Percentiles rank a stretch among this genome's conserved stretches.
These are phyloP conservation scores for Lanistes nyassanus DNA, from an alignment of 1,140 invertebrate species.

Conservation along the genomic window DNA sequence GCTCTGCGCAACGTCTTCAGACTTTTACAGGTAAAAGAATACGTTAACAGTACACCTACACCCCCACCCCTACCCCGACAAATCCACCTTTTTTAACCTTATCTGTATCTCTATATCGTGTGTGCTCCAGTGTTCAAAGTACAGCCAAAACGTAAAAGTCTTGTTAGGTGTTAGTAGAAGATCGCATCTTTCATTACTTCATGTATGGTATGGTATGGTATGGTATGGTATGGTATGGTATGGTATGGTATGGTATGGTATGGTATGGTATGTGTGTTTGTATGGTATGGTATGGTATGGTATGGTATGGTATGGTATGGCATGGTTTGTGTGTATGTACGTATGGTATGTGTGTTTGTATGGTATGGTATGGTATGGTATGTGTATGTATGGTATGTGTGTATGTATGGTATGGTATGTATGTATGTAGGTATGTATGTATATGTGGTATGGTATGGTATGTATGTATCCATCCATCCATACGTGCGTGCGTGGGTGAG, in stretches of 20 bases:
- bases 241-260: conserved; percentile 45
- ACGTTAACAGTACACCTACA: no score
- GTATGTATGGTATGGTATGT: conserved; percentile 39
- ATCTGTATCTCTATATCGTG: no score
- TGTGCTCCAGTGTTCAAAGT: no score
- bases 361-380: conserved; percentile 45
- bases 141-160: no score
- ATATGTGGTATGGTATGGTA: no score
- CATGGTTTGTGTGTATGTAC: conserved; percentile 38
- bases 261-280: conserved; percentile 41
- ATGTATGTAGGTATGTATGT: no score
- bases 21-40: no score
- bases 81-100: no score
- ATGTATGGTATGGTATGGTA: conserved; percentile 47
- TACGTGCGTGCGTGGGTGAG: no score
- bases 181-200: conserved; percentile 41
- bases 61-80: no score
- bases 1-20: no score
- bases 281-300: conserved; percentile 34
- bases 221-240: conserved; percentile 46
- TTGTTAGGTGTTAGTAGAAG: conserved; percentile 34
- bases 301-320: conserved; percentile 32
- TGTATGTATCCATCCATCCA: no score
- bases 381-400: conserved; percentile 35
- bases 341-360: conserved; percentile 43